Conservation (phyloP, 2,888 invertebrate species). For the Julus scanicus region DNA sequence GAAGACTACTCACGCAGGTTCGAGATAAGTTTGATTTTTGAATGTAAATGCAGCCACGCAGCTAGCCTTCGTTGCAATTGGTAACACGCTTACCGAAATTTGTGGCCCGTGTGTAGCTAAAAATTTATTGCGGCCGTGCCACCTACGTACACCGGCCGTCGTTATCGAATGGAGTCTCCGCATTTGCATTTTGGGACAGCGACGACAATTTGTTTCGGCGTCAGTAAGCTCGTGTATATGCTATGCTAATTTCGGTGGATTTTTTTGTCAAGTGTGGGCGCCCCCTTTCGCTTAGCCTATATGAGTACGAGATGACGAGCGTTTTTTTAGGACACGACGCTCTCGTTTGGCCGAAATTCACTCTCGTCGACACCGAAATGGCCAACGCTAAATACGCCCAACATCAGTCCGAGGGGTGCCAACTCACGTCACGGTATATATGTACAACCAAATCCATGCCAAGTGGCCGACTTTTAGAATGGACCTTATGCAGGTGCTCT, state of each 20-base stretch:
- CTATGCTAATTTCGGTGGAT: background rate
- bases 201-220: background rate
- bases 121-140: background rate
- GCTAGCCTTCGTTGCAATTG: background rate
- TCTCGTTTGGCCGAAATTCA: background rate
- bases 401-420: no score
- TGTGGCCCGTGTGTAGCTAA: background rate
- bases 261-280: slow-evolving; percentile 21
- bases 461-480: no score
- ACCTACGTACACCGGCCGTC: background rate
- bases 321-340: slow-evolving; percentile 28
- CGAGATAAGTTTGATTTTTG: no score
- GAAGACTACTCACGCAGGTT: no score
- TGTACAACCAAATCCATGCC: no score
- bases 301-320: slow-evolving; percentile 18
- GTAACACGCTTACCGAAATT: background rate
- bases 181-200: slow-evolving; percentile 28
- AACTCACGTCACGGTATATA: no score
- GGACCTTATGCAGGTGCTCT: no score
- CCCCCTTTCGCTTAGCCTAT: slow-evolving; percentile 8
- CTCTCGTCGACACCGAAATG: background rate
- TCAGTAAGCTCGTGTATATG: background rate
- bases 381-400: no score
- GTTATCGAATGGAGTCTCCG: no score
- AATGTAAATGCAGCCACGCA: no score